Percentiles rank a stretch among this genome's conserved stretches.
These are phyloP conservation scores for Buphagus erythrorhynchus DNA, from an alignment of 2,797 vertebrate species.

Conservation along the genomic window DNA sequence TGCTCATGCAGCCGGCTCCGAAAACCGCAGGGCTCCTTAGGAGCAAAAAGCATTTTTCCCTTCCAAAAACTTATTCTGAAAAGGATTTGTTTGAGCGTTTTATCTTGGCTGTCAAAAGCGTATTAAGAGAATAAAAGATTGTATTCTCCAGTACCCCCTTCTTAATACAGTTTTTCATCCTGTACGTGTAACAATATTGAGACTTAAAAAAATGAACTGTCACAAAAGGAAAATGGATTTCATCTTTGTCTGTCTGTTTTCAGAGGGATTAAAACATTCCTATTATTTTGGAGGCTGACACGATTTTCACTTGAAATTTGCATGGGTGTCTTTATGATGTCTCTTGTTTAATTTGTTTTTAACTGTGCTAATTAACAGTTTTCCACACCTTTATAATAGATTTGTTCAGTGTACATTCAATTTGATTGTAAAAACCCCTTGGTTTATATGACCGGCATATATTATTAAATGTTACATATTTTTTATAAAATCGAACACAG, in stretches of 20 bases:
- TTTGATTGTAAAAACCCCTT: background rate
- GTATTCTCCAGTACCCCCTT: background rate
- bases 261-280: background rate
- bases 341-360: conserved; percentile 6
- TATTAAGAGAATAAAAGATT: conserved; percentile 30
- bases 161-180: conserved; percentile 54
- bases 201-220: conserved; percentile 42
- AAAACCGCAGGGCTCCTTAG: background rate
- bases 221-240: conserved; percentile 42
- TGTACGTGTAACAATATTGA: background rate
- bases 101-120: conserved; percentile 7
- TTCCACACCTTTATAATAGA: background rate
- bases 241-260: conserved; percentile 12
- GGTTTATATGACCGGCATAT: background rate
- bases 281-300: background rate
- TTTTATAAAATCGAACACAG: background rate
- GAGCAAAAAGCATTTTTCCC: background rate
- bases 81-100: background rate
- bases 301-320: conserved; percentile 8
- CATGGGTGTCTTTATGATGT: background rate
- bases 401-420: background rate
- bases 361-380: background rate
- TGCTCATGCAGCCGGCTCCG: background rate
- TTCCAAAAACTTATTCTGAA: background rate
- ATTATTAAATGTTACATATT: background rate